phyloP scores from a whole-genome alignment of 1,140 invertebrate species.

The Archegozetes longisetosus region DNA sequence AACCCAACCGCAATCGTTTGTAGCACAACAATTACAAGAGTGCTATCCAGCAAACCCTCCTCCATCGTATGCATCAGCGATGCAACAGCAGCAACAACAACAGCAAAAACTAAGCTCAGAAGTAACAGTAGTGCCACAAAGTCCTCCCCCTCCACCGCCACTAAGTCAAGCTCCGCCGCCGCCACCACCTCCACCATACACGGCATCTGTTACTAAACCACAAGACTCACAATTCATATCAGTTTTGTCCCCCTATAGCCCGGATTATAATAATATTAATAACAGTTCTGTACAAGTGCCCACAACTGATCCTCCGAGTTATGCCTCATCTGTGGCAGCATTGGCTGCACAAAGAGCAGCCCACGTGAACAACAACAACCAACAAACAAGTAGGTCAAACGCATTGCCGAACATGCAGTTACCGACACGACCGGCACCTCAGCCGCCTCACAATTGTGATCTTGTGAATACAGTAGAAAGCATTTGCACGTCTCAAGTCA shows the following conservation, averaged over 20 bases:
- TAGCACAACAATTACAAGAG: background rate
- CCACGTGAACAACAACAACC: background rate
- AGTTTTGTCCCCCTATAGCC: background rate
- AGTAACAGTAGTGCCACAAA: slow-evolving; percentile 25
- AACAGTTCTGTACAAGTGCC: slow-evolving; percentile 34
- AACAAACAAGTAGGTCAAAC: background rate
- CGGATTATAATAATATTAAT: background rate
- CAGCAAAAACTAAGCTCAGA: slow-evolving; percentile 25
- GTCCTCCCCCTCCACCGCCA: background rate
- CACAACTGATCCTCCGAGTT: slow-evolving; percentile 75
- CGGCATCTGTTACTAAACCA: background rate
- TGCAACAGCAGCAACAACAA: slow-evolving; percentile 13
- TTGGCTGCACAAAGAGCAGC: slow-evolving; percentile 48
- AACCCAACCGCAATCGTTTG: background rate
- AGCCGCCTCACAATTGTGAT: slow-evolving; percentile 12
- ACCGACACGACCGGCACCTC: slow-evolving; percentile 6
- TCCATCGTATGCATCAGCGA: slow-evolving; percentile 19
- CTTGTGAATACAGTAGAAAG: slow-evolving; percentile 24
- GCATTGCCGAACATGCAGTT: background rate
- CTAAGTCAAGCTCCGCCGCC: slow-evolving; percentile 22
- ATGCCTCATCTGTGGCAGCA: slow-evolving; percentile 76
- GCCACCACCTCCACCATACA: slow-evolving; percentile 26
- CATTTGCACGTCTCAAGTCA: slow-evolving; percentile 23
- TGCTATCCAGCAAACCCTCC: slow-evolving; percentile 13
- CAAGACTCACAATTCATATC: background rate